Conservation (phyloP, 2,797 vertebrate species). For the Nannoperca obscura region DNA sequence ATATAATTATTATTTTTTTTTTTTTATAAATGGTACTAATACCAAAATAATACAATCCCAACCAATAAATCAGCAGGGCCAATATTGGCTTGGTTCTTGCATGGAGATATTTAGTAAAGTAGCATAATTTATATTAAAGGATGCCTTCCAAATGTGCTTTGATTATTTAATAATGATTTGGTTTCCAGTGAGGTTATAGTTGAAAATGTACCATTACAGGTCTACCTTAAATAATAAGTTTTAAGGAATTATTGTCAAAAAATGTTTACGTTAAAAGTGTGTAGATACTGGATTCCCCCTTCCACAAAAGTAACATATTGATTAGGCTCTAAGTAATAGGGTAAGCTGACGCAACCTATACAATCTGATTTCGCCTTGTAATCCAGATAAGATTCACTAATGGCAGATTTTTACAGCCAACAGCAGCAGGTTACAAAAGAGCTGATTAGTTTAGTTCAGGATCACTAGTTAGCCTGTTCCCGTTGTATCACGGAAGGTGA, state of each 20-base stretch:
- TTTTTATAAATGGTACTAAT: background rate
- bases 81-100: background rate
- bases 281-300: background rate
- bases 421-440: background rate
- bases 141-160: background rate
- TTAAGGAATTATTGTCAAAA: background rate
- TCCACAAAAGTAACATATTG: background rate
- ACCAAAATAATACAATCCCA: background rate
- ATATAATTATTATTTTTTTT: background rate
- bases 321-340: background rate
- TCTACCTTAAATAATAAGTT: background rate
- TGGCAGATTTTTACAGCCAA: background rate
- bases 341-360: background rate
- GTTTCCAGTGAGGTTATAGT: background rate
- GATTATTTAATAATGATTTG: background rate
- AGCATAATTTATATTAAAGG: background rate
- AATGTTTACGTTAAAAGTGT: background rate
- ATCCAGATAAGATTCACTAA: background rate
- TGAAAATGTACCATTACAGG: background rate
- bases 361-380: background rate
- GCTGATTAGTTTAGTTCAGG: background rate
- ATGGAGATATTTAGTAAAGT: background rate
- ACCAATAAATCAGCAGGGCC: background rate
- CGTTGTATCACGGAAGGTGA: conserved; percentile 11
- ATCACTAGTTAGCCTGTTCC: background rate